Evolutionary conservation across 2,113 vertebrate genomes (phyloP).

Genomic region (Tichodroma muraria): DNA sequence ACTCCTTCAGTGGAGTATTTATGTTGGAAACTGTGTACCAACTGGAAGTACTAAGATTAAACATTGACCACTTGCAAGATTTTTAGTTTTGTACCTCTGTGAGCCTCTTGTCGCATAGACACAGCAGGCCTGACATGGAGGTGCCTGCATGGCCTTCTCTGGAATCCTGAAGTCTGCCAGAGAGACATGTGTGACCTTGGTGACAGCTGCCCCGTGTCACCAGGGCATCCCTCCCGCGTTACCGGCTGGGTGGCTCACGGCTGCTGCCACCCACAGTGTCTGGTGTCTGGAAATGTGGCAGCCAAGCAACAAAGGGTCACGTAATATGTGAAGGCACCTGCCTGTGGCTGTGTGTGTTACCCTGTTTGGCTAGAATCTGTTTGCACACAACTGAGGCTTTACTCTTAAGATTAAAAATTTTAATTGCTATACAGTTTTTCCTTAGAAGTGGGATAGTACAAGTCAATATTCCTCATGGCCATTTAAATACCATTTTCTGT

Average conservation of each 20-base stretch:
- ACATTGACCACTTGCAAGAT: not conserved
- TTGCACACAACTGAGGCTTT: not conserved
- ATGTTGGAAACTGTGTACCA: not conserved
- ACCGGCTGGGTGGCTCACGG: rapidly evolving
- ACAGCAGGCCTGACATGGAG: not conserved
- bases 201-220: rapidly evolving
- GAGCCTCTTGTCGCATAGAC: rapidly evolving
- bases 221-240: not conserved
- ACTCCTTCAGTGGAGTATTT: not conserved
- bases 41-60: not conserved
- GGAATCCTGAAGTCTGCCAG: not conserved
- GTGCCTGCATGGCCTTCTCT: not conserved
- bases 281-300: not conserved
- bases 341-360: not conserved
- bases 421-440: not conserved
- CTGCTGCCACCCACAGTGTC: not conserved
- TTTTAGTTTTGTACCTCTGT: not conserved
- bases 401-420: not conserved
- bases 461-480: not conserved
- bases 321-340: not conserved
- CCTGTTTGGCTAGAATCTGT: not conserved
- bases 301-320: not conserved
- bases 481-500: not conserved
- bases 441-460: not conserved
- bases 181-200: not conserved